Conservation (phyloP, 2,113 vertebrate genomes). For the Delphinapterus leucas region DNA sequence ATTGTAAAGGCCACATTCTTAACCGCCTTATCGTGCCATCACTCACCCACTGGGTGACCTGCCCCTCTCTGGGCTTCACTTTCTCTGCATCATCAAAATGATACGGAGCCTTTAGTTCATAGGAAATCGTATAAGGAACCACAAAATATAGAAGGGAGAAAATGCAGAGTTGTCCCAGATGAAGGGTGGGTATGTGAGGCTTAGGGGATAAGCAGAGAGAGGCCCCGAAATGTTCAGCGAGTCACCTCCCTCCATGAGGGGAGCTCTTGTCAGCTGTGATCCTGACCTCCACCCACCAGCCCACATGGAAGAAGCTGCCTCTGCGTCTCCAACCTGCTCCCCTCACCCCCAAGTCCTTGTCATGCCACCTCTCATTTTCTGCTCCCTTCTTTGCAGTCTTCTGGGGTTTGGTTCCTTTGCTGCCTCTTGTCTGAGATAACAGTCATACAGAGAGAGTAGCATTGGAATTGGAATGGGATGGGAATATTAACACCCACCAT, state of each 20-base stretch:
- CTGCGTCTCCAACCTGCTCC: background rate
- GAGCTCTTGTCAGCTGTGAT: background rate
- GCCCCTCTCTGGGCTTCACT: background rate
- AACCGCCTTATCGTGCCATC: rapidly evolving
- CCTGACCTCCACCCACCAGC: background rate
- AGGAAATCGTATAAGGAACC: background rate
- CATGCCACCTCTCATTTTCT: background rate
- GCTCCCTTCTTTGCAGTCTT: background rate
- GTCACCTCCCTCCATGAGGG: background rate
- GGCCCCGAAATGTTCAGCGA: too few relatives aligned
- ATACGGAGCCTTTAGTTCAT: background rate
- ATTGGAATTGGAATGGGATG: rapidly evolving
- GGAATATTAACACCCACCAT: too few relatives aligned
- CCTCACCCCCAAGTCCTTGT: background rate
- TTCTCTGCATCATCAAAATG: background rate
- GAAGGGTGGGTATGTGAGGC: background rate
- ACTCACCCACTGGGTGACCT: background rate
- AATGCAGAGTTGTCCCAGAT: background rate
- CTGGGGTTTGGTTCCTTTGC: background rate
- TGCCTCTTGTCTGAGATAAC: background rate
- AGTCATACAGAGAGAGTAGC: background rate
- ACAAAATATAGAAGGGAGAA: background rate
- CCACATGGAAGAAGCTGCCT: background rate
- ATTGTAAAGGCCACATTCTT: background rate
- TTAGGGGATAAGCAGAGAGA: background rate